Evolutionary conservation across 2,113 vertebrate species (phyloP).

Genomic region (Caranx melampygus): DNA sequence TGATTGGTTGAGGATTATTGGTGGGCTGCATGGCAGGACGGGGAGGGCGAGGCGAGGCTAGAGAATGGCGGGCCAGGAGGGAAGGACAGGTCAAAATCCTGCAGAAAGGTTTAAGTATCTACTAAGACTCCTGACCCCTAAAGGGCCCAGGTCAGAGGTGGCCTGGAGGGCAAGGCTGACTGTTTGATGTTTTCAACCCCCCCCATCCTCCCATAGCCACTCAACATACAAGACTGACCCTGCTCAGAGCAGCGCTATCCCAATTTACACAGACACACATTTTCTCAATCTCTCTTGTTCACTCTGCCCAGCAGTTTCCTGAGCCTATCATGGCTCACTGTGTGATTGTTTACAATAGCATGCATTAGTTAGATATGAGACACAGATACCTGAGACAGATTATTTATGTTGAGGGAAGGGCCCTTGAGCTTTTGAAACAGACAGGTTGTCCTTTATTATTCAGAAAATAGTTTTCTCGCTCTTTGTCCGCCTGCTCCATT

Average conservation of each 20-base stretch:
- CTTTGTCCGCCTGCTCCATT: constrained; percentile 49
- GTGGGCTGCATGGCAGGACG: constrained; percentile 70
- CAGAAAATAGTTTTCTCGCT: constrained; percentile 44
- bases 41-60: constrained; percentile 47
- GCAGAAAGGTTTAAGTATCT: constrained; percentile 80
- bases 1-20: constrained; percentile 86
- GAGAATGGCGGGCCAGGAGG: constrained; percentile 63
- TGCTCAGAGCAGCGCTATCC: constrained; percentile 12
- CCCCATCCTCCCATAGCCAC: constrained; percentile 3
- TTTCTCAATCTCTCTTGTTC: constrained; percentile 27
- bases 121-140: constrained; percentile 77
- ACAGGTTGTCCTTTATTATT: constrained; percentile 64
- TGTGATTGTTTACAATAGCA: constrained; percentile 68
- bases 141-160: constrained; percentile 80
- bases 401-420: constrained; percentile 73
- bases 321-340: constrained; percentile 12
- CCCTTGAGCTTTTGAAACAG: constrained; percentile 55
- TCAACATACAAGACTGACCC: constrained; percentile 19
- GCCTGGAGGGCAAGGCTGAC: constrained; percentile 68
- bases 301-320: constrained; percentile 35
- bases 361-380: constrained; percentile 74
- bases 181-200: constrained; percentile 51
- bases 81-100: constrained; percentile 79
- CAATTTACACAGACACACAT: constrained; percentile 26
- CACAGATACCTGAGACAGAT: constrained; percentile 63